Evolutionary conservation across 2,113 vertebrate species (phyloP), one percentile per base, ranked within the genome.

Genomic region (Sander vitreus): DNA sequence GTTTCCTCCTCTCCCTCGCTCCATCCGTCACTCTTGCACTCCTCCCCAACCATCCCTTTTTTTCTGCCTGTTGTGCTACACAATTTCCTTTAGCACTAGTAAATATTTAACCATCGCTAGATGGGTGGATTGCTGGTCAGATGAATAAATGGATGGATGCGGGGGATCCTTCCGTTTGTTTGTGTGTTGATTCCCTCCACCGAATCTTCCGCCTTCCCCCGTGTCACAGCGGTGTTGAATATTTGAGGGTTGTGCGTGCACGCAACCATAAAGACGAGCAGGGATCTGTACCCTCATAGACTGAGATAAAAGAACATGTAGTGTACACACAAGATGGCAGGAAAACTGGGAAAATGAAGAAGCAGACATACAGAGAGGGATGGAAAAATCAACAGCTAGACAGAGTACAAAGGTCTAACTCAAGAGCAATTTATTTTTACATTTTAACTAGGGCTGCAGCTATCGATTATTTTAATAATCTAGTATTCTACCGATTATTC

Each of bases 71-170:
- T 80, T 76, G 65, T 48, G 71, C 64, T 84, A 66, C 80, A 81
- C 53, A 25, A 1, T 83, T 80, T 91, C 76, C 78, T 89, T 92
- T 88, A 90, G 87, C 85, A 16, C 74, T 59, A 9, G 80, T 90
- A 78, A 91, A 92, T 93, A 90, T 91, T 90, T 88, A 85, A 89
- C 80, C 58, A 57, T 53, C 13, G 30, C 45, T 68, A 84, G 92
- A 88, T 81, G 81, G 48, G 50, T 77, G 75, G 70, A 66, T 83
- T 43, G 72, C 55, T 78, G 87, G 87, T 87, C 85, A 85, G 85
- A 89, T 79, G 76, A 76, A 66, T 89, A 80, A 78, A 87, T 72
- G 65, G 78, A 90, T 81, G 76, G 33, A 55, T 47, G 62, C 15
- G 25, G 30, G 57, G 53, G 47, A 15, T 78, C 33, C 54, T 71